These are phyloP conservation scores for Phaethornis superciliosus DNA, from an alignment of 2,113 vertebrate genomes.

Conservation along the genomic window DNA sequence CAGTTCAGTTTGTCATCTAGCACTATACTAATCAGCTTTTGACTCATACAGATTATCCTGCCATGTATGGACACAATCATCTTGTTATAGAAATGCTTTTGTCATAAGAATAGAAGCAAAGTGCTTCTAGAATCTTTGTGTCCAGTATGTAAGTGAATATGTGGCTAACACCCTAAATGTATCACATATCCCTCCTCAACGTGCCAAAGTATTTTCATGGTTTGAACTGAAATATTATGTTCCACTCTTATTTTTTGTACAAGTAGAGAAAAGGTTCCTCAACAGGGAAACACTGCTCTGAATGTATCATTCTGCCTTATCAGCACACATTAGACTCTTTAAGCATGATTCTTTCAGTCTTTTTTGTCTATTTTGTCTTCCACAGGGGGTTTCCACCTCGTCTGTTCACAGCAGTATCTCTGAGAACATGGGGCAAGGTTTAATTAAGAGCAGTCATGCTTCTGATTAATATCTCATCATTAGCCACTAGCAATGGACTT, in stretches of 20 bases:
- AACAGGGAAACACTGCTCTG: not conserved
- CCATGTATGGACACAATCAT: not conserved
- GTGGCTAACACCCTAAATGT: not conserved
- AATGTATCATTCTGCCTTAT: not conserved
- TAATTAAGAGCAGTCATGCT: conserved; percentile 62
- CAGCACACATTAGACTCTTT: not conserved
- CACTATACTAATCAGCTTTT: conserved; percentile 19
- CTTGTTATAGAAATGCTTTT: conserved; percentile 28
- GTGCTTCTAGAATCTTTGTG: not conserved
- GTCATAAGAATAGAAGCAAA: not conserved
- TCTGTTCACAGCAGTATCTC: conserved; percentile 43
- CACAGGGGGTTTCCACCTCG: conserved; percentile 5
- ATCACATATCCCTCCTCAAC: not conserved
- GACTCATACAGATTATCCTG: conserved; percentile 1
- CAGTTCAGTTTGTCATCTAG: not conserved
- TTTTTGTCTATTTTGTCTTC: conserved; percentile 32
- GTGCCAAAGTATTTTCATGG: not conserved
- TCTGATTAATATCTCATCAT: conserved; percentile 57
- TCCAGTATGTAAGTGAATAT: not conserved
- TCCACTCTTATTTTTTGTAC: not conserved
- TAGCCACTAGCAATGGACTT: conserved; percentile 37
- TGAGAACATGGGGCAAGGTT: conserved; percentile 48
- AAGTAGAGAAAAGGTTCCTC: not conserved
- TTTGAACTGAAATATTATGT: not conserved
- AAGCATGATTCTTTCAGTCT: not conserved